Evolutionary conservation across 1,140 invertebrate species (phyloP).

Genomic region (Drosophila orosa): DNA sequence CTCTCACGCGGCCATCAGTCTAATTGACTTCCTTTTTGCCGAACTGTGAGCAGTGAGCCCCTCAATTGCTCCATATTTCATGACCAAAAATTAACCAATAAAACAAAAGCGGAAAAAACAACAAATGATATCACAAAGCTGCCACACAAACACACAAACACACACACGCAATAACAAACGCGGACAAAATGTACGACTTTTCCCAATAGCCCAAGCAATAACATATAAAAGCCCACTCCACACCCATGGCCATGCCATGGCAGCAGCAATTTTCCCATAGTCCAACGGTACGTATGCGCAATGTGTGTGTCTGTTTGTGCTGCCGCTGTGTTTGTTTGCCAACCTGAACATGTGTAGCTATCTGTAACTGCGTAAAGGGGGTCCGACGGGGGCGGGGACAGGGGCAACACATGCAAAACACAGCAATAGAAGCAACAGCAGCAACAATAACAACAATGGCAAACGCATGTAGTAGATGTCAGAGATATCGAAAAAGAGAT

Average conservation of each 20-base stretch:
- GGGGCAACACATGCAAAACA: constrained; percentile 70
- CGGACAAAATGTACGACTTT: constrained; percentile 65
- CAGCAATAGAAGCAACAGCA: constrained; percentile 49
- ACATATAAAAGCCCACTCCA: constrained; percentile 49
- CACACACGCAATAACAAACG: constrained; percentile 21
- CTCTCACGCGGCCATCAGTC: constrained; percentile 30
- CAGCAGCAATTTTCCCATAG: constrained; percentile 58
- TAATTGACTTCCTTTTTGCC: constrained; percentile 43
- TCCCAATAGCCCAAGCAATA: constrained; percentile 62
- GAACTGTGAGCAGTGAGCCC: constrained; percentile 16
- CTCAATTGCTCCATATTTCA: constrained; percentile 54
- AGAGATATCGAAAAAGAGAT: constrained; percentile 57
- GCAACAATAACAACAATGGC: constrained; percentile 33
- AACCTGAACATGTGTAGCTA: constrained; percentile 81
- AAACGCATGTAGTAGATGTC: constrained; percentile 62
- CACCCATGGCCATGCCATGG: constrained; percentile 46
- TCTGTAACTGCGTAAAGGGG: constrained; percentile 48
- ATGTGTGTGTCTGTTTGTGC: constrained; percentile 48
- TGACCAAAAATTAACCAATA: constrained; percentile 69
- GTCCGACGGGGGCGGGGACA: neutral
- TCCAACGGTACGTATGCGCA: constrained; percentile 68
- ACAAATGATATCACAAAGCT: constrained; percentile 53
- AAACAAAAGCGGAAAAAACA: constrained; percentile 51
- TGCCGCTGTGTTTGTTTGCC: constrained; percentile 54
- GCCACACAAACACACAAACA: constrained; percentile 31